Base-by-base conservation (phyloP, 1,140 invertebrate species). In the Drosophila truncata region DNA sequence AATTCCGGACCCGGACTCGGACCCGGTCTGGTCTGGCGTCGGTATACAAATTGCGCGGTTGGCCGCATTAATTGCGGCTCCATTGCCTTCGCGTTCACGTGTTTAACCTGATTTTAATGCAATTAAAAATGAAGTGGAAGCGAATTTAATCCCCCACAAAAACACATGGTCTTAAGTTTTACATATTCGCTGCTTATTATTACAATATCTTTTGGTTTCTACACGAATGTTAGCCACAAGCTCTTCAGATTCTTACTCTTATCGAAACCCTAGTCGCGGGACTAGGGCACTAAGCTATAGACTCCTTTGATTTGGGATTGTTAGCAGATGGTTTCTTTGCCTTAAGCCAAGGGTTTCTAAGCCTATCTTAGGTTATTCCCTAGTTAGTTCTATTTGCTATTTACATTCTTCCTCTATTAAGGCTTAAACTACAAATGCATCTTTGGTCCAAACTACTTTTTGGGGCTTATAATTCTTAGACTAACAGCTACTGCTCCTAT, bases 341-440 rank as follows among this genome's bases (percentile, higher is more conserved):
- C 35, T 35, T 70, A 63, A 39, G 25, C 69, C 50, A 42, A n/a
- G 27, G 18, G 18, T 47, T 16, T n/a, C n/a, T 25, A 50, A 67
- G 66, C 39, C 60, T 61, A 37, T 29, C 39, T 39, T 58, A 52
- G 31, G 13, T 2, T 37, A 61, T 13, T 11, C 25, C 13, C 8
- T 13, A 25, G 11, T 11, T 13, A 35, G 47, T 52, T n/a, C 16
- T 42, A 69, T 3, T 27, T 41, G 52, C 31, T 78, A 82, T 83
- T 60, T 82, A 78, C 81, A 80, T 39, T 49, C 25, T 55, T 31
- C 37, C 63, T 44, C n/a, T 29, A 10, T 54, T 14, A 13, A 27
- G 33, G 39, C 64, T 82, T 82, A 88, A 69, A 27, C 81, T 90
- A 88, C 59, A 88, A 88, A 90, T 88, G 85, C 84, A 81, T 88